A percentile compares a stretch with the other conserved stretches of the same genome.
phyloP scores from a whole-genome alignment of 2,888 invertebrate genomes.

The Punctoribates punctum region DNA sequence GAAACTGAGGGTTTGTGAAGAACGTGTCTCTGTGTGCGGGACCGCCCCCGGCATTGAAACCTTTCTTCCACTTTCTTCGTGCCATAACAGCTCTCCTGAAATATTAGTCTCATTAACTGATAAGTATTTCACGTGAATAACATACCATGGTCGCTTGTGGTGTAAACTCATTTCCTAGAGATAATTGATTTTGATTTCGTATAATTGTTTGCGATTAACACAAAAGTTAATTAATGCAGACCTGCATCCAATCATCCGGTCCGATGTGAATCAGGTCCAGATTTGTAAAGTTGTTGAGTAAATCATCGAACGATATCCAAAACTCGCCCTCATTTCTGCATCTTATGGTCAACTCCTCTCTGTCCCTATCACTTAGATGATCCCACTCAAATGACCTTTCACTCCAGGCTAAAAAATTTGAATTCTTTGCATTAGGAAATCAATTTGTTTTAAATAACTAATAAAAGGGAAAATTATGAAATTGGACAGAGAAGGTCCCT shows the following conservation, averaged over 20 bases:
- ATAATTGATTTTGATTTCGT: too few relatives aligned
- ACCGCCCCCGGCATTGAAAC: conserved; percentile 69
- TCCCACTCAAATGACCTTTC: conserved; percentile 68
- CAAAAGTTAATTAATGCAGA: too few relatives aligned
- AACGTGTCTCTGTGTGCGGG: conserved; percentile 61
- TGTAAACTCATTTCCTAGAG: conserved; percentile 61
- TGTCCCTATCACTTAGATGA: conserved; percentile 62
- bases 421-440: background rate
- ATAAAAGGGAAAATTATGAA: too few relatives aligned
- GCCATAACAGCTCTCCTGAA: conserved; percentile 64
- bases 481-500: too few relatives aligned
- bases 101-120: background rate
- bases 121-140: background rate
- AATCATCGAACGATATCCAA: conserved; percentile 70
- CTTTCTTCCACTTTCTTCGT: conserved; percentile 64
- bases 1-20: conserved; percentile 56
- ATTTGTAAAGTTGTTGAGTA: conserved; percentile 64
- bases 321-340: conserved; percentile 67
- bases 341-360: conserved; percentile 62
- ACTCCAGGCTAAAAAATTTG: conserved; percentile 61
- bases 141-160: conserved; percentile 62
- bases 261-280: conserved; percentile 70
- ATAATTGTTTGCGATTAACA: too few relatives aligned
- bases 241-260: conserved; percentile 71
- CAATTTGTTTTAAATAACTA: too few relatives aligned